phyloP scores from a whole-genome alignment of 2,888 invertebrate species.

The Brachyptera putata region DNA sequence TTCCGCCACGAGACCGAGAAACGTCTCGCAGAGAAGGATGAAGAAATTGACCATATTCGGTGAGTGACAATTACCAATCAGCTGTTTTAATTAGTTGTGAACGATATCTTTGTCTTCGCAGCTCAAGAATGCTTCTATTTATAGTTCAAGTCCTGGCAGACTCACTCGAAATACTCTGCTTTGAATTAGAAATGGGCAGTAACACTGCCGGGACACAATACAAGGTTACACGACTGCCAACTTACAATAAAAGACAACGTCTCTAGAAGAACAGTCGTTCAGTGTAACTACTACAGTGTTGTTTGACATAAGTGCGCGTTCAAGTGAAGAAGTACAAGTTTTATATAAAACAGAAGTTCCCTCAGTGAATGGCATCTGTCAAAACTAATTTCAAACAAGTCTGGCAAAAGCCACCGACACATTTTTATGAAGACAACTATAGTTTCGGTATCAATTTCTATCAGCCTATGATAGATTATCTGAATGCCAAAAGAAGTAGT shows the following conservation, averaged over 20 bases:
- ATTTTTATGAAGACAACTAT: constrained; percentile 77
- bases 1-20: constrained; percentile 97
- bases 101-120: background rate
- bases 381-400: constrained; percentile 35
- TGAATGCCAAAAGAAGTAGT: constrained; percentile 64
- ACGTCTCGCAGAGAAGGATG: constrained; percentile 95
- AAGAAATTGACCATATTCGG: constrained; percentile 97
- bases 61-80: constrained; percentile 51
- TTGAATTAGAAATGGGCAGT: constrained; percentile 19
- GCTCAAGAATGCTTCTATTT: constrained; percentile 34
- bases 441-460: constrained; percentile 80
- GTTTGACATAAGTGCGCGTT: background rate
- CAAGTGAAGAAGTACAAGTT: constrained; percentile 12
- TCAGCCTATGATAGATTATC: constrained; percentile 83
- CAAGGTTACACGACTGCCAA: constrained; percentile 10
- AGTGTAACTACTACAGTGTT: background rate
- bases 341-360: too few relatives aligned
- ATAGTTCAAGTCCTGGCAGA: constrained; percentile 26
- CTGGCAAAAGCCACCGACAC: constrained; percentile 58
- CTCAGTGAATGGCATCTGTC: constrained; percentile 27
- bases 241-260: constrained; percentile 10
- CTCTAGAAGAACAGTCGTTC: background rate
- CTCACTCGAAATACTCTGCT: background rate
- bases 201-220: constrained; percentile 11
- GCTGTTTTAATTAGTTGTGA: background rate